Evolutionary conservation across 2,113 vertebrate genomes (phyloP), one percentile per base, ranked within the genome.

Genomic region (Genyomyrus donnyi): DNA sequence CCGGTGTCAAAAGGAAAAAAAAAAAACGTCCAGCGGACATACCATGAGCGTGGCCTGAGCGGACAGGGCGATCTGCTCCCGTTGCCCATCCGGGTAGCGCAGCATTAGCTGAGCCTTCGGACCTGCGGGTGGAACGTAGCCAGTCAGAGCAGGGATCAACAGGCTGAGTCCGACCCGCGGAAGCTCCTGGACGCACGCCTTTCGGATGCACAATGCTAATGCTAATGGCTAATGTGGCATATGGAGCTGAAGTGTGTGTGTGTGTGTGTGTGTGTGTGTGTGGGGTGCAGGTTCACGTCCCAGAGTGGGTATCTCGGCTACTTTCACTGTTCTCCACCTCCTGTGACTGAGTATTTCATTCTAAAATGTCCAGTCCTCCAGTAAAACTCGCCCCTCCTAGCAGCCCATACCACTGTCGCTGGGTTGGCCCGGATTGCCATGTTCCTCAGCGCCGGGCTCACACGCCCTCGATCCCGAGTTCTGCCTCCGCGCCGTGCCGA

Each of bases 101-200:
- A 99, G 96, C 98, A 99, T 99, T 92, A 99, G 94, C 91, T 97
- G 97, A 95, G 98, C 98, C 95, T 99, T 99, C 93, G 98, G 98
- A 96, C 98, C 98, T 99, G 85, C 17, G 84, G 48, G 24, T 2
- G 87, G n/a, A 50, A 86, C 70, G 87, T 42, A 90, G 50, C 13
- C 27, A 46, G 31, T 53, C 31, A 85, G 74, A 87, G 74, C 49
- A 19, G 35, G 53, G 58, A 19, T 17, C 46, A 19, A 39, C 62
- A 13, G 62, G 62, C 24, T 3, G 24, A n/a, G 62, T 27, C 62
- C n/a, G n/a, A 11, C 62, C 24, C 0, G 17, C 8, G 5, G 13
- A 13, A 53, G 19, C 15, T 58, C 0, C 39, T 19, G 15, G 42
- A 24, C 1, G 5, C 66, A 35, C 5, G 10, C n/a, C 9, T 15